These are phyloP conservation scores for Venusia cambrica DNA, from an alignment of 2,888 invertebrate species.

Conservation along the genomic window DNA sequence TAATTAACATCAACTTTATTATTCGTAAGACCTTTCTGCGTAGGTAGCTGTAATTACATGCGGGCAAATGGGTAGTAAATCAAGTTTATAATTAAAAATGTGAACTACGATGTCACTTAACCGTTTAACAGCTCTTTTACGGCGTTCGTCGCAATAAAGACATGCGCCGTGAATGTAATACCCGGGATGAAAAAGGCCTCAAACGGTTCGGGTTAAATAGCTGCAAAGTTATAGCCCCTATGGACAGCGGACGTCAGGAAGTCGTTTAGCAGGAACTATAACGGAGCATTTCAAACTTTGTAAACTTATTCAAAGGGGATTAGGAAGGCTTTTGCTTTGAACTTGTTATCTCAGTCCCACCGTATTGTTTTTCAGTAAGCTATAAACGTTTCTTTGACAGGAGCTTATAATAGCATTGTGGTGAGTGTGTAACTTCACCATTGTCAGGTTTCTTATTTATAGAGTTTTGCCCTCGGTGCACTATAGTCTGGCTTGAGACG, in stretches of 20 bases:
- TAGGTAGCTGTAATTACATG: not conserved
- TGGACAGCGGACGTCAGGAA: slow-evolving; percentile 4
- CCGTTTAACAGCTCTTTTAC: slow-evolving; percentile 18
- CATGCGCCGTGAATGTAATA: slow-evolving; percentile 4
- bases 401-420: slow-evolving; percentile 2
- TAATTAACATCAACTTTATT: slow-evolving; percentile 1
- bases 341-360: slow-evolving; percentile 6
- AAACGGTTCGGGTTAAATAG: no score
- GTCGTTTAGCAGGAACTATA: slow-evolving; percentile 14
- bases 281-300: slow-evolving; percentile 16
- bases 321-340: slow-evolving; percentile 10
- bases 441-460: slow-evolving; percentile 11
- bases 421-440: slow-evolving; percentile 4
- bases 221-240: slow-evolving; percentile 5
- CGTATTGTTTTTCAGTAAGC: slow-evolving; percentile 15
- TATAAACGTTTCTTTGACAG: not conserved
- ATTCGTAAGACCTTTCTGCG: not conserved
- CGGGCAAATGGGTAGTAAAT: slow-evolving; percentile 5
- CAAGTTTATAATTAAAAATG: slow-evolving; percentile 6
- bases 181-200: slow-evolving; percentile 5
- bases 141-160: slow-evolving; percentile 15
- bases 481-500: slow-evolving; percentile 2
- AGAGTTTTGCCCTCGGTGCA: slow-evolving; percentile 10
- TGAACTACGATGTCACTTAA: slow-evolving; percentile 14
- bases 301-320: slow-evolving; percentile 20